Evolutionary conservation across 2,797 vertebrate genomes (phyloP).

Genomic region (Atherinosoma microstoma): DNA sequence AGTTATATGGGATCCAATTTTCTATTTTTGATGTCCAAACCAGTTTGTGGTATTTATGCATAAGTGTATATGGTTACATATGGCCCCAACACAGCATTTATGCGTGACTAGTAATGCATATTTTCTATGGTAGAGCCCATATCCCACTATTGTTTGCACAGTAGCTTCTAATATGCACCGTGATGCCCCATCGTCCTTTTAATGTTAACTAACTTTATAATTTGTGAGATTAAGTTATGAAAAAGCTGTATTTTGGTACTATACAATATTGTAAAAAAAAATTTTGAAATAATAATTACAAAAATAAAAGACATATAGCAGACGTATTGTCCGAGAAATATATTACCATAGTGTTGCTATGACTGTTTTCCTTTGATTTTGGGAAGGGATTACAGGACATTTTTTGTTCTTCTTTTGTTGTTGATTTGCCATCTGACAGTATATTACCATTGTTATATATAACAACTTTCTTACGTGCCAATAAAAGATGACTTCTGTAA

Average conservation of each 20-base stretch:
- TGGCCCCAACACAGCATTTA: constrained; percentile 75
- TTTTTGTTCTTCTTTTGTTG: constrained; percentile 84
- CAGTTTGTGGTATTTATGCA: constrained; percentile 80
- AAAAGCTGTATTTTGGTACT: constrained; percentile 83
- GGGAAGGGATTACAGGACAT: constrained; percentile 80
- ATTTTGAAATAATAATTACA: constrained; percentile 2
- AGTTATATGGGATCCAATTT: constrained; percentile 67
- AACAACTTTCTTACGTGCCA: constrained; percentile 98
- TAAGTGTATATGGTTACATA: constrained; percentile 80
- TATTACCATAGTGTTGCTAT: constrained; percentile 82
- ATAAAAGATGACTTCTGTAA: constrained; percentile 90
- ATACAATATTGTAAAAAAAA: constrained; percentile 75
- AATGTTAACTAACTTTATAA: constrained; percentile 76
- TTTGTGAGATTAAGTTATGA: constrained; percentile 79
- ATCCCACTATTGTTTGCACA: constrained; percentile 78
- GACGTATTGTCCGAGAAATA: constrained; percentile 77
- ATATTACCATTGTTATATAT: constrained; percentile 96
- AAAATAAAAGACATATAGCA: constrained; percentile 75
- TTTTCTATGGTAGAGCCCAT: constrained; percentile 78
- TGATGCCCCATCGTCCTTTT: constrained; percentile 75
- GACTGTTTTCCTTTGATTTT: constrained; percentile 77
- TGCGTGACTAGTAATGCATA: constrained; percentile 73
- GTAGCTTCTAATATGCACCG: constrained; percentile 81
- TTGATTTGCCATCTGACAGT: constrained; percentile 91
- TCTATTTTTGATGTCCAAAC: constrained; percentile 79